Base-by-base conservation (phyloP, 1,140 invertebrate genomes). In the Pemphigus obesinymphae region DNA sequence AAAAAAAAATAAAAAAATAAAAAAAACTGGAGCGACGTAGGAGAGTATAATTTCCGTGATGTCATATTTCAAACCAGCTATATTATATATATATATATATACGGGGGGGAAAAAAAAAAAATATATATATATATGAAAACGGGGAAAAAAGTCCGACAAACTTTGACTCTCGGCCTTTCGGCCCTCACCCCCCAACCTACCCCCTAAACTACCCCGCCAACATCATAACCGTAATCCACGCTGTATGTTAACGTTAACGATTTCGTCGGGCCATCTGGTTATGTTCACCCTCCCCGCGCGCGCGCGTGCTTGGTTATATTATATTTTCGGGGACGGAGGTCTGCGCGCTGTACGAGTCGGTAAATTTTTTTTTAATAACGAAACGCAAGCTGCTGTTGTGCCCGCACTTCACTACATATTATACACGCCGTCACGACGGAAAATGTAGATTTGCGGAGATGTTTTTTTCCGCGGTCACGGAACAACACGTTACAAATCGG, bases 291-390 rank as follows among this genome's bases (percentile, higher is more conserved):
- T 13, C 2, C 29, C 45, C 15, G 31, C 10, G 17, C 48, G 48
- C 6, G 13, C 15, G 26, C 5, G 55, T 15, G 26, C 5, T 3
- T 29, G 58, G 23, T 20, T 53, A 7, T 6, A 26, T 13, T 58
- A n/a, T n/a, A n/a, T n/a, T n/a, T n/a, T n/a, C n/a, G n/a, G n/a
- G 37, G 4, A 40, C 37, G 10, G 4, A 10, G 10, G 37, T 40
- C 4, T 4, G 37, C 37, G 43, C 43, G 5, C 50, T n/a, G 66
- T 40, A 29, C 10, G 1, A 45, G 40, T 45, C 6, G 40, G 40
- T 70, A 70, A 76, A 43, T 78, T 78, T 73, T 78, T 76, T 78
- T 78, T 58, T 78, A 78, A 78, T 78, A 78, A 78, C 53, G 31
- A 13, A n/a, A 20, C n/a, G 34, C 75, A 58, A 78, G 75, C 75